Conservation (phyloP, 1,140 invertebrate genomes). For the Saccostrea glomerata region DNA sequence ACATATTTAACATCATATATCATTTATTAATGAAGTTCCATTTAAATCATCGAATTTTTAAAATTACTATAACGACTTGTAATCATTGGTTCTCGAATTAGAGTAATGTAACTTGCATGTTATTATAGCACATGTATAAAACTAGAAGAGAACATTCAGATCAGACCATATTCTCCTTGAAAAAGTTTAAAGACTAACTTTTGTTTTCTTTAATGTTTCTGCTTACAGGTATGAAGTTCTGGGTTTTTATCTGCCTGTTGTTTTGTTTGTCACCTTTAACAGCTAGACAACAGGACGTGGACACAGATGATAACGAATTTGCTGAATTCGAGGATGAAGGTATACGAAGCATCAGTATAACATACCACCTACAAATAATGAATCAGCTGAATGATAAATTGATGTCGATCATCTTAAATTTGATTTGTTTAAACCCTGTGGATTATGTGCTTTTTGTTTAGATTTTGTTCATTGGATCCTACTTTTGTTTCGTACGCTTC, state of each 20-base stretch:
- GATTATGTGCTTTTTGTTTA: background rate
- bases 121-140: too few species aligned
- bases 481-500: background rate
- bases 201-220: background rate
- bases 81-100: too few species aligned
- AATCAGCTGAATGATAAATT: background rate
- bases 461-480: background rate
- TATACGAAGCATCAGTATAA: conserved; percentile 21
- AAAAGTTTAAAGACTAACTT: too few species aligned
- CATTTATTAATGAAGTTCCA: too few species aligned
- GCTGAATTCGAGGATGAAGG: conserved; percentile 92
- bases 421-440: background rate
- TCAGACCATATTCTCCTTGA: too few species aligned
- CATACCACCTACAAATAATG: too few species aligned
- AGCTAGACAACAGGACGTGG: conserved; percentile 60
- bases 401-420: background rate
- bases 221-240: background rate
- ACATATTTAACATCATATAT: too few species aligned
- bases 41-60: too few species aligned
- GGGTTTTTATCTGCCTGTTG: background rate
- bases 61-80: too few species aligned
- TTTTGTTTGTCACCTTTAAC: conserved; percentile 2
- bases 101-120: too few species aligned
- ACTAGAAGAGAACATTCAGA: too few species aligned
- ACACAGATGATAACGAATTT: conserved; percentile 91